Percentiles rank a stretch among this genome's conserved stretches.
phyloP scores from a whole-genome alignment of 2,113 vertebrate genomes.

The Austrofundulus limnaeus region DNA sequence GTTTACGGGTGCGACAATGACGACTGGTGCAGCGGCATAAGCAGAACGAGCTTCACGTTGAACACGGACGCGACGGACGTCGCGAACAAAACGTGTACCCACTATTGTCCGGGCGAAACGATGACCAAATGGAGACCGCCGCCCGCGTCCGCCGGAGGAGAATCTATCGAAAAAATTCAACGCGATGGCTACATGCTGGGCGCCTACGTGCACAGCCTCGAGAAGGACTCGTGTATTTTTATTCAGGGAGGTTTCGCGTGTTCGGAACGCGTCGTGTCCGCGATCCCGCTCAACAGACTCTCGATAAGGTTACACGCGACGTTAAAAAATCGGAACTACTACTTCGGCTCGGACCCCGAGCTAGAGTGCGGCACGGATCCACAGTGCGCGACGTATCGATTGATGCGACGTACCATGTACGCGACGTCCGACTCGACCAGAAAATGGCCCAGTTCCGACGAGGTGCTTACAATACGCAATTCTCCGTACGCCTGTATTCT shows the following conservation, averaged over 20 bases:
- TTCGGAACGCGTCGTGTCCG: neutral
- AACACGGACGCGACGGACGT: no score
- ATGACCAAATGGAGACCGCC: no score
- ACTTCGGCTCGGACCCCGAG: neutral
- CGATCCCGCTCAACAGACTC: neutral
- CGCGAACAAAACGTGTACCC: no score
- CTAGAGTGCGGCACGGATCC: neutral
- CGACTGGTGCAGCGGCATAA: no score
- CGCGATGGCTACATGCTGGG: neutral
- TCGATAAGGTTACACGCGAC: neutral
- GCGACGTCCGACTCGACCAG: neutral
- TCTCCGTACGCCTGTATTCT: conserved; percentile 18
- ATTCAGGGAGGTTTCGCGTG: conserved; percentile 3
- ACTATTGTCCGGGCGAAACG: no score
- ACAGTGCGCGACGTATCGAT: neutral
- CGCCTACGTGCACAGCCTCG: neutral
- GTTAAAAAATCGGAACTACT: neutral
- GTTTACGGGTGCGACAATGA: no score
- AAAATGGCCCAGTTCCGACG: neutral
- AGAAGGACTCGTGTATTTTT: neutral
- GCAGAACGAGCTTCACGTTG: no score
- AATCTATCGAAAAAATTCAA: no score
- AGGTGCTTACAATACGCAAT: neutral
- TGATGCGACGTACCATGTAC: neutral
- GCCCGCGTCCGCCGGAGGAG: no score